phyloP scores from a whole-genome alignment of 1,140 invertebrate genomes.

The Conopomorpha cramerella region DNA sequence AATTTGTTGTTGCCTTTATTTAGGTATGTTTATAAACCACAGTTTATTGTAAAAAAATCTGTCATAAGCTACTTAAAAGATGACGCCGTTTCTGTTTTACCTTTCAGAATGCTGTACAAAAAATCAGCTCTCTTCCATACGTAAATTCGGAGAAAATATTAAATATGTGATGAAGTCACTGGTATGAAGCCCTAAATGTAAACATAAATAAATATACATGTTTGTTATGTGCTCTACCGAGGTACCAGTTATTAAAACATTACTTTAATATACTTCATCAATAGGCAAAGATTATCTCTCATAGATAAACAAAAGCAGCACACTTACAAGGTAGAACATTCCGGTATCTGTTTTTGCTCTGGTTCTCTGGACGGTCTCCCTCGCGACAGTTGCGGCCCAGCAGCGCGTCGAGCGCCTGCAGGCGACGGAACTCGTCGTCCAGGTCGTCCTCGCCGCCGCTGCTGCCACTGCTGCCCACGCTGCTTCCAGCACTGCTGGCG shows the following conservation, averaged over 20 bases:
- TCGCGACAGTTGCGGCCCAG: slow-evolving; percentile 89
- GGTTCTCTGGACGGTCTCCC: slow-evolving; percentile 88
- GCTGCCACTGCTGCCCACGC: too few species aligned
- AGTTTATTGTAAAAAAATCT: slow-evolving; percentile 1
- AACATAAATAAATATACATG: neutral
- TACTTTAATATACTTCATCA: neutral
- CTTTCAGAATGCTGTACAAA: too few species aligned
- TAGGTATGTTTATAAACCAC: slow-evolving; percentile 1
- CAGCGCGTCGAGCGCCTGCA: slow-evolving; percentile 92
- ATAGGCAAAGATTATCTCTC: too few species aligned
- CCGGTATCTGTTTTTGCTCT: slow-evolving; percentile 94
- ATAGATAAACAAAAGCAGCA: too few species aligned
- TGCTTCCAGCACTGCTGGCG: too few species aligned
- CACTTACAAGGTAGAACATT: slow-evolving; percentile 94
- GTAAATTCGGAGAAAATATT: neutral
- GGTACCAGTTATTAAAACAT: neutral
- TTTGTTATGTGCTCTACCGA: neutral
- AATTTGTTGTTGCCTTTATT: too few species aligned
- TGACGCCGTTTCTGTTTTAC: too few species aligned
- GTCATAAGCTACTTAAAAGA: too few species aligned
- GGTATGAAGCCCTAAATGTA: neutral
- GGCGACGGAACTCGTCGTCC: slow-evolving; percentile 96
- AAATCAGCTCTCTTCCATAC: too few species aligned
- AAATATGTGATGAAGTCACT: neutral
- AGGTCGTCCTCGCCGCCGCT: slow-evolving; percentile 71